These are phyloP conservation scores for Mugil cephalus DNA, from an alignment of 2,113 vertebrate species.

Conservation along the genomic window DNA sequence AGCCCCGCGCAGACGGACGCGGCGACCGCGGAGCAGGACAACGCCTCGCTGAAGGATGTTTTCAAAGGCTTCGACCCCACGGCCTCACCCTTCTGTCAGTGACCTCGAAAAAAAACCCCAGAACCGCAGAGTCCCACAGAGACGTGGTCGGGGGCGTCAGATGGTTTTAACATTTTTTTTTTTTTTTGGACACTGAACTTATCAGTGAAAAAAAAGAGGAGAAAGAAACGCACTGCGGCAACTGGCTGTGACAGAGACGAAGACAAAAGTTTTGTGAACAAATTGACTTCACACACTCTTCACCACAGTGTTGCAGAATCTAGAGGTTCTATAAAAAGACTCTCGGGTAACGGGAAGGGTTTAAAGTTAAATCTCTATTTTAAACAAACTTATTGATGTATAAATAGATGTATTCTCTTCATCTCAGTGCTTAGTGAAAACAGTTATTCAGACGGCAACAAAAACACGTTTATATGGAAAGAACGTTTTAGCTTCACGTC, in stretches of 20 bases:
- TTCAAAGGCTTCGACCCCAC: slow-evolving; percentile 98
- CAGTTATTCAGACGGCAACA: slow-evolving; percentile 47
- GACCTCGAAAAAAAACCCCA: slow-evolving; percentile 55
- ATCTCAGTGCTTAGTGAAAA: slow-evolving; percentile 64
- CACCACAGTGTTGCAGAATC: slow-evolving; percentile 68
- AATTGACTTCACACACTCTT: slow-evolving; percentile 8
- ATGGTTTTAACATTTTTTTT: slow-evolving; percentile 46
- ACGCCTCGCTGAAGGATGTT: slow-evolving; percentile 93
- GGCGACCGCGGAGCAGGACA: slow-evolving; percentile 85
- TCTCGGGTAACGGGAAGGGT: slow-evolving; percentile 46
- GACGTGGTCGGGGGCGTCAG: not conserved
- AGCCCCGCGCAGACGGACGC: slow-evolving; percentile 87
- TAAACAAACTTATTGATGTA: slow-evolving; percentile 79
- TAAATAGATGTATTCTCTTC: slow-evolving; percentile 76
- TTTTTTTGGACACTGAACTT: slow-evolving; percentile 30
- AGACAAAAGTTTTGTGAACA: slow-evolving; percentile 29
- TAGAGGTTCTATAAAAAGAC: slow-evolving; percentile 71
- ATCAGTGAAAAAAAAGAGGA: slow-evolving; percentile 26
- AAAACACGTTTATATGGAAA: slow-evolving; percentile 37
- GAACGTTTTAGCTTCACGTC: slow-evolving; percentile 46
- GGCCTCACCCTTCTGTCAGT: slow-evolving; percentile 96
- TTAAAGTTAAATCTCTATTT: slow-evolving; percentile 80
- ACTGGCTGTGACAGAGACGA: slow-evolving; percentile 21
- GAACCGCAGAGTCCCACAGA: not conserved
- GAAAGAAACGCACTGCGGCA: slow-evolving; percentile 38